A percentile compares a stretch with the other conserved stretches of the same genome.
Conservation (phyloP, 2,113 vertebrate species). For the Eptatretus burgeri region DNA sequence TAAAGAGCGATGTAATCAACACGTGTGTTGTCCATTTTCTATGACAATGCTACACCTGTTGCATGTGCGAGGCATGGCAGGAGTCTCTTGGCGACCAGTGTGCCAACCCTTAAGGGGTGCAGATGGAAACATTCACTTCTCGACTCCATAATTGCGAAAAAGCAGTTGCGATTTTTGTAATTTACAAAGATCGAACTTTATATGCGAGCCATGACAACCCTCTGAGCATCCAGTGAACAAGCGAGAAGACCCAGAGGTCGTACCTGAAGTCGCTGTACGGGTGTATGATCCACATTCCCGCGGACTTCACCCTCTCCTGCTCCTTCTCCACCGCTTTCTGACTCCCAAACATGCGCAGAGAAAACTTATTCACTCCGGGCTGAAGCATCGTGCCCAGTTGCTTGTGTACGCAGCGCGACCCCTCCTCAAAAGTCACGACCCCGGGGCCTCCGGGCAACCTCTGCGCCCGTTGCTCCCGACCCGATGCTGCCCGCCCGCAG, state of each 20-base stretch:
- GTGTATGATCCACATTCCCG: background rate
- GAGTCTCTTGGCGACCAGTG: too few species aligned
- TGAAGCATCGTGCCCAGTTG: background rate
- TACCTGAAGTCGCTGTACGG: slow-evolving; percentile 4
- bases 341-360: background rate
- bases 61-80: too few species aligned
- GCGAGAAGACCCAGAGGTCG: background rate
- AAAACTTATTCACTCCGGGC: background rate
- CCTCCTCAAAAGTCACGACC: background rate
- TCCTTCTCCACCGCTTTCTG: slow-evolving; percentile 3
- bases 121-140: too few species aligned
- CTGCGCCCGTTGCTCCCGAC: background rate
- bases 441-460: background rate
- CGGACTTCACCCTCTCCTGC: background rate
- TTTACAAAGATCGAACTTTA: too few species aligned
- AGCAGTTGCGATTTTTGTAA: too few species aligned
- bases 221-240: too few species aligned
- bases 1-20: too few species aligned
- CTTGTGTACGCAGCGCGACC: background rate
- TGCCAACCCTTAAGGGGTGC: too few species aligned
- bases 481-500: background rate
- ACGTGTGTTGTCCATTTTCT: too few species aligned
- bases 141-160: too few species aligned
- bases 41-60: too few species aligned
- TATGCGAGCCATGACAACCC: too few species aligned